Percentiles rank a stretch among this genome's conserved stretches.
Evolutionary conservation across 1,140 invertebrate genomes (phyloP).

Genomic region (Drosophila seguyi): DNA sequence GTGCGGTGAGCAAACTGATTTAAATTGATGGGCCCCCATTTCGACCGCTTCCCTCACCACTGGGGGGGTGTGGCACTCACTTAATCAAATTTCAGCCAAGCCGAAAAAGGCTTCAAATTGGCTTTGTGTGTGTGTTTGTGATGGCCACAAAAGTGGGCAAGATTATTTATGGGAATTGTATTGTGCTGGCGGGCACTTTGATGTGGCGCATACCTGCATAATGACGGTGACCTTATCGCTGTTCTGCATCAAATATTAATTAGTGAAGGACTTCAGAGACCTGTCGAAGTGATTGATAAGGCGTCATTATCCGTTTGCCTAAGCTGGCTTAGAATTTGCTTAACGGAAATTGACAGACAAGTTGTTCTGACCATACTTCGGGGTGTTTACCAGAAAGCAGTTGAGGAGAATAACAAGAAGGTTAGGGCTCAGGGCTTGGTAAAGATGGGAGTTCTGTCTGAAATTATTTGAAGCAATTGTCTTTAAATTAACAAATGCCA

Average conservation of each 20-base stretch:
- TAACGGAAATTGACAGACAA: constrained; percentile 12
- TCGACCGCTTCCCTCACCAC: constrained; percentile 1
- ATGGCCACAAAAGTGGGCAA: constrained; percentile 21
- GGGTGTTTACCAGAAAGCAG: background rate
- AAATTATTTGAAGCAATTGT: background rate
- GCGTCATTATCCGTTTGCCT: constrained; percentile 16
- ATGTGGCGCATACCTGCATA: constrained; percentile 49
- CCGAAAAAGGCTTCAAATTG: constrained; percentile 58
- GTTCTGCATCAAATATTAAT: constrained; percentile 63
- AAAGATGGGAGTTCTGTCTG: too few species aligned
- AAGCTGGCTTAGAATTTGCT: background rate
- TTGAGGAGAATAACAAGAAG: background rate
- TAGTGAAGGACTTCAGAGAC: constrained; percentile 28
- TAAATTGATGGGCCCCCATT: constrained; percentile 73
- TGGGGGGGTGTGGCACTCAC: constrained; percentile 57
- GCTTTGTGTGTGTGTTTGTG: constrained; percentile 22
- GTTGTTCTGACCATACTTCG: background rate
- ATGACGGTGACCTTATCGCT: constrained; percentile 44
- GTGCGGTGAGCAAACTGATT: constrained; percentile 67
- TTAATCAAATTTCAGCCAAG: constrained; percentile 76
- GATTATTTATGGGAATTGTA: constrained; percentile 55
- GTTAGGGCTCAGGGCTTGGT: too few species aligned
- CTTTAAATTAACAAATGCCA: background rate
- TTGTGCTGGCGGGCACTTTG: constrained; percentile 54
- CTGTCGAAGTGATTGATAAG: constrained; percentile 43